Evolutionary conservation across 2,888 invertebrate genomes (phyloP).

Genomic region (Octonoba sinensis): DNA sequence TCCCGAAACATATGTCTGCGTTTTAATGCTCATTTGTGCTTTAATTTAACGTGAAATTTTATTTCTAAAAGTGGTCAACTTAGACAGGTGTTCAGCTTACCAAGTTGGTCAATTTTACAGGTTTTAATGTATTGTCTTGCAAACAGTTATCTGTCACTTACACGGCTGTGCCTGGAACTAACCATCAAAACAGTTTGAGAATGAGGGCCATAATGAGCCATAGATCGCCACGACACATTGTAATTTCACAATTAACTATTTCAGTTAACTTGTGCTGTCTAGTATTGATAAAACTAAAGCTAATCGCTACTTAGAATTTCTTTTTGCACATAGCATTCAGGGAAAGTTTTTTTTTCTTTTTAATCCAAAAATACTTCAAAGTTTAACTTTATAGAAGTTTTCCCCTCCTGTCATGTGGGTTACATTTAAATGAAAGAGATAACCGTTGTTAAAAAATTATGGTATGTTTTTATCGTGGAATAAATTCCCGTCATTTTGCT

Average conservation of each 20-base stretch:
- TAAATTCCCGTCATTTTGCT: not conserved
- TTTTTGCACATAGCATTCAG: not conserved
- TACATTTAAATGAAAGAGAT: constrained; percentile 3
- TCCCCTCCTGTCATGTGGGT: constrained; percentile 1
- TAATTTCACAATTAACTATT: constrained; percentile 9
- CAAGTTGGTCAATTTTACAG: too few relatives aligned
- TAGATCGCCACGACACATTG: not conserved
- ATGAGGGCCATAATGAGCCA: not conserved
- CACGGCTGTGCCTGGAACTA: too few relatives aligned
- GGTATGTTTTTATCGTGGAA: not conserved
- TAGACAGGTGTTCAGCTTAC: too few relatives aligned
- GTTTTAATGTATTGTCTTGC: too few relatives aligned
- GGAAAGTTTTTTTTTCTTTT: not conserved
- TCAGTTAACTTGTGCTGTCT: not conserved
- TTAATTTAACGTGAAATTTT: too few relatives aligned
- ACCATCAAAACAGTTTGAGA: too few relatives aligned
- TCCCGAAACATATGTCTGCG: too few relatives aligned
- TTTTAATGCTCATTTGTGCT: too few relatives aligned
- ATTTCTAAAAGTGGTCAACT: too few relatives aligned
- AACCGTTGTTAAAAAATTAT: not conserved
- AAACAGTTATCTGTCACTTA: too few relatives aligned
- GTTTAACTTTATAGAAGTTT: constrained; percentile 4
- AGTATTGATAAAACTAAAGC: constrained; percentile 1
- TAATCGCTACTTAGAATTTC: constrained; percentile 6
- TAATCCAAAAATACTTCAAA: not conserved